phyloP scores from a whole-genome alignment of 2,797 vertebrate genomes.

The Micromesistius poutassou region DNA sequence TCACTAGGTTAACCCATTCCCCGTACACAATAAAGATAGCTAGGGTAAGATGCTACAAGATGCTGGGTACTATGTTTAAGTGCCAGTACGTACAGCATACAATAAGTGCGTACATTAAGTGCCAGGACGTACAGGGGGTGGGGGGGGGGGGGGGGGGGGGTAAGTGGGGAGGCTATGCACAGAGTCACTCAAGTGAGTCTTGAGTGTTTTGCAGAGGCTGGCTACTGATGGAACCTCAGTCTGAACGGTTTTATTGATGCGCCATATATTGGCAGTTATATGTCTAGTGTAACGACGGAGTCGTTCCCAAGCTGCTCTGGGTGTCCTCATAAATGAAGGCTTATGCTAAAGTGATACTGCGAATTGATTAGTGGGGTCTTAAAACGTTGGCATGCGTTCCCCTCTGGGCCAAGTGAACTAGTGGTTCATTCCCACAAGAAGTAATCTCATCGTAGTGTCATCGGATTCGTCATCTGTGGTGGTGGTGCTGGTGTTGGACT shows the following conservation, averaged over 20 bases:
- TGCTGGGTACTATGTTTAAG: too few relatives aligned
- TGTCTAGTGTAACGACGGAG: neutral
- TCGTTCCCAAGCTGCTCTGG: neutral
- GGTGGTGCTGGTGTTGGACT: neutral
- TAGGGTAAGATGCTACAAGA: too few relatives aligned
- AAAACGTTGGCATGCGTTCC: neutral
- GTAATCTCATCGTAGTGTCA: neutral
- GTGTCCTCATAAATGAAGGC: neutral
- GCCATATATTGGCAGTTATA: constrained; percentile 8
- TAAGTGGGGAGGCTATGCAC: too few relatives aligned
- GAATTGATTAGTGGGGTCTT: neutral
- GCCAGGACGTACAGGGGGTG: too few relatives aligned
- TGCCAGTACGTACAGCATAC: too few relatives aligned
- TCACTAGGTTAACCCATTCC: too few relatives aligned
- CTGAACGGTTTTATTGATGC: constrained; percentile 42
- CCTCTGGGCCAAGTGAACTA: neutral
- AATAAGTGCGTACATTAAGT: too few relatives aligned
- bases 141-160: too few relatives aligned
- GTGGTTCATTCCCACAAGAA: neutral
- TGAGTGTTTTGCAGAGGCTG: too few relatives aligned
- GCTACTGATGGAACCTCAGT: constrained; percentile 7
- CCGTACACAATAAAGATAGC: too few relatives aligned
- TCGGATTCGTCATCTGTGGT: neutral
- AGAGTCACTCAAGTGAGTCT: too few relatives aligned
- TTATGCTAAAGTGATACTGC: neutral